Conservation (phyloP, 2,888 invertebrate genomes). For the Ectemnius continuus region DNA sequence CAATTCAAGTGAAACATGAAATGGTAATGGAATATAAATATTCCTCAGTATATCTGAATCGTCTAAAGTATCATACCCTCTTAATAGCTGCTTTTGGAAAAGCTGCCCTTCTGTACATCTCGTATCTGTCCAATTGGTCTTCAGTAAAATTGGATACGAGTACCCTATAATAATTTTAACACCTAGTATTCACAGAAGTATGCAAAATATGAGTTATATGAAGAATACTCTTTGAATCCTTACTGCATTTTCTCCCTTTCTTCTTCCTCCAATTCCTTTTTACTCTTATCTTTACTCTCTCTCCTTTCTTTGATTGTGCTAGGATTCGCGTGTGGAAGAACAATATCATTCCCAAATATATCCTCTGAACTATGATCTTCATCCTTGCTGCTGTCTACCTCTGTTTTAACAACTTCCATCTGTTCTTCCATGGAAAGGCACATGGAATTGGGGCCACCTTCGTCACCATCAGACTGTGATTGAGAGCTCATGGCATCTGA, state of each 20-base stretch:
- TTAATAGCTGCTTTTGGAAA: conserved; percentile 99
- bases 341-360: conserved; percentile 70
- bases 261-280: conserved; percentile 94
- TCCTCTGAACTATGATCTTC: conserved; percentile 57
- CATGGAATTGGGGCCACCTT: conserved; percentile 37
- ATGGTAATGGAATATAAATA: neutral
- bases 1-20: conserved; percentile 39
- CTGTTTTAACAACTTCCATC: conserved; percentile 63
- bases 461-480: conserved; percentile 63
- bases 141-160: conserved; percentile 99
- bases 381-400: conserved; percentile 57
- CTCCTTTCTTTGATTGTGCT: conserved; percentile 72
- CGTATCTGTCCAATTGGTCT: conserved; percentile 98
- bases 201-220: neutral
- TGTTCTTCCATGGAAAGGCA: conserved; percentile 41
- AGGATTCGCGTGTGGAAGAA: conserved; percentile 60
- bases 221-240: conserved; percentile 72
- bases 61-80: conserved; percentile 80
- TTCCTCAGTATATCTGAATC: neutral
- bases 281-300: conserved; percentile 85
- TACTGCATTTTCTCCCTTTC: conserved; percentile 98
- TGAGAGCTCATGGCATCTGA: conserved; percentile 61
- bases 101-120: conserved; percentile 97
- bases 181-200: neutral
- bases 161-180: conserved; percentile 82